Evolutionary conservation across 2,797 vertebrate species (phyloP).

Genomic region (Myotis pilosus): DNA sequence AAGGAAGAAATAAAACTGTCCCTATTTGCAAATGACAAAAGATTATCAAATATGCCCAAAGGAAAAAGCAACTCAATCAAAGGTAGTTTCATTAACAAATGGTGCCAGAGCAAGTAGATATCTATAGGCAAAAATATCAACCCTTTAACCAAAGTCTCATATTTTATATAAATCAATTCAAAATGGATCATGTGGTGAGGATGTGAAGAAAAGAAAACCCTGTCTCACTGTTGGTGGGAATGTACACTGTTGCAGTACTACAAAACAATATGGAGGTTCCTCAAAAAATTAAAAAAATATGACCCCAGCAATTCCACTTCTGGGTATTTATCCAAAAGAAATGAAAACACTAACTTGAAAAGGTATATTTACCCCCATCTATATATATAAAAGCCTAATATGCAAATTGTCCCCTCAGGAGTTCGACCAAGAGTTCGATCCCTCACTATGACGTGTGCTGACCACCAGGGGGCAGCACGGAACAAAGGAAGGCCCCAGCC

Average conservation of each 20-base stretch:
- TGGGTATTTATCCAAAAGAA: not conserved
- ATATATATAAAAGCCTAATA: no score
- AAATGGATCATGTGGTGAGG: not conserved
- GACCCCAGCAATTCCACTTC: not conserved
- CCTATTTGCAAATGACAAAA: constrained; percentile 26
- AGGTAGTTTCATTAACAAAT: constrained; percentile 5
- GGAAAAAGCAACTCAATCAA: constrained; percentile 32
- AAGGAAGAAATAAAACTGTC: constrained; percentile 40
- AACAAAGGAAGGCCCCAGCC: no score
- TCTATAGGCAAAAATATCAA: not conserved
- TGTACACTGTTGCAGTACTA: not conserved
- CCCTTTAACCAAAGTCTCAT: not conserved
- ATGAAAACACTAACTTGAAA: not conserved
- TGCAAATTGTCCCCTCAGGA: no score
- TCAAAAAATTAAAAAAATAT: constrained; percentile 1
- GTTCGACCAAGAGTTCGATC: no score
- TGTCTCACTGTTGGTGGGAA: not conserved
- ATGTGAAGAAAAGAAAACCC: not conserved
- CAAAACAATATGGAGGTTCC: not conserved
- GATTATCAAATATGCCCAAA: not conserved
- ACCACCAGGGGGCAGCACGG: no score
- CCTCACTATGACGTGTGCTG: no score
- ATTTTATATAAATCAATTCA: constrained; percentile 27
- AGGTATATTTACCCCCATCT: not conserved
- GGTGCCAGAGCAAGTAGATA: constrained; percentile 22